Percentiles rank a stretch among this genome's conserved stretches.
Evolutionary conservation across 2,888 invertebrate genomes (phyloP).

Genomic region (Zeuzera pyrina): DNA sequence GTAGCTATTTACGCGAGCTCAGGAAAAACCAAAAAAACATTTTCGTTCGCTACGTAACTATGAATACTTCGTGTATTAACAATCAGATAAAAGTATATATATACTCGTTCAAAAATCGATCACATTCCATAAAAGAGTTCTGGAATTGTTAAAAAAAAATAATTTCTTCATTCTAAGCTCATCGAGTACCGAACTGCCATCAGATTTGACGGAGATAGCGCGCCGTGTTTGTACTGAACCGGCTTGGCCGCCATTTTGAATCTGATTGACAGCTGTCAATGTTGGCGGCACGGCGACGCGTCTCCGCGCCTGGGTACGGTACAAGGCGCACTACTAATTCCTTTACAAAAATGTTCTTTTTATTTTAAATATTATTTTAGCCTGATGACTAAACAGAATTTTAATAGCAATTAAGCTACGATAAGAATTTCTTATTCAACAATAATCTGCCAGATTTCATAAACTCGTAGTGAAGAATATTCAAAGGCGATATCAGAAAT

Average conservation of each 20-base stretch:
- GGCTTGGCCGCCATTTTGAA: constrained; percentile 64
- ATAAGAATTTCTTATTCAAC: too few species aligned
- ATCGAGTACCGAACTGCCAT: constrained; percentile 14
- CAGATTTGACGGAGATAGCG: constrained; percentile 44
- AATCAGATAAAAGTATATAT: too few species aligned
- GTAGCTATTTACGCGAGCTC: too few species aligned
- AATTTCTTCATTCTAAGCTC: constrained; percentile 4
- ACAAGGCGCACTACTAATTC: constrained; percentile 47
- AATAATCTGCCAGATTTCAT: too few species aligned
- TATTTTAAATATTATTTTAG: constrained; percentile 5
- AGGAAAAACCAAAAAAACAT: too few species aligned
- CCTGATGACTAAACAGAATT: too few species aligned
- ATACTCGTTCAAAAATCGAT: too few species aligned
- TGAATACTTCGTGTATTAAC: too few species aligned
- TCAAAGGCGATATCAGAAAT: too few species aligned
- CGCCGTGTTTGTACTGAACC: constrained; percentile 41
- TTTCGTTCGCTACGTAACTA: too few species aligned
- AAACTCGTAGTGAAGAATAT: too few species aligned
- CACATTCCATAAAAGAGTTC: neutral
- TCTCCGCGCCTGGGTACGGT: constrained; percentile 54
- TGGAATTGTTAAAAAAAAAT: neutral
- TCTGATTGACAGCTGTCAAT: constrained; percentile 73
- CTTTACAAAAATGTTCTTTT: constrained; percentile 24
- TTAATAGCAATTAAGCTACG: too few species aligned
- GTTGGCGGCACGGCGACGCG: constrained; percentile 68